Conservation (phyloP, 2,113 vertebrate species). For the Merops nubicus region DNA sequence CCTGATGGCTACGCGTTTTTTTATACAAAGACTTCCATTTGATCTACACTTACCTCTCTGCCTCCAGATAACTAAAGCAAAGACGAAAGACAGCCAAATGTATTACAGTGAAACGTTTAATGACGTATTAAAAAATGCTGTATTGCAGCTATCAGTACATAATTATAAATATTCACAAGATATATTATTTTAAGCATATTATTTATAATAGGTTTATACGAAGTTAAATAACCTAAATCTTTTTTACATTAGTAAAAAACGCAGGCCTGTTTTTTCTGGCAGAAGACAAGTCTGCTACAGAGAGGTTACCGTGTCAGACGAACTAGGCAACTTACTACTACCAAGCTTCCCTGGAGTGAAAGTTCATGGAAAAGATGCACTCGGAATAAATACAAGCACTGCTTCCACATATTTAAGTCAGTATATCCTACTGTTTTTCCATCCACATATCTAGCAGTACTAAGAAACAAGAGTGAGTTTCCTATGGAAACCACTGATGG, state of each 20-base stretch:
- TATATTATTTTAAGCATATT: background rate
- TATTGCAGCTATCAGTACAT: background rate
- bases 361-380: background rate
- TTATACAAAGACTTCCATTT: background rate
- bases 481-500: background rate
- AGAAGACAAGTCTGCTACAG: background rate
- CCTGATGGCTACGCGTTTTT: background rate
- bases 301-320: background rate
- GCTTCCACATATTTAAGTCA: background rate
- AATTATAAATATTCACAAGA: background rate
- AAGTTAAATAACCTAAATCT: background rate
- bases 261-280: background rate
- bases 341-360: background rate
- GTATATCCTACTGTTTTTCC: background rate
- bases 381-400: background rate
- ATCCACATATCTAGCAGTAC: background rate
- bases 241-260: background rate
- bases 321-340: background rate
- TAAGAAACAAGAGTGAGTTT: background rate
- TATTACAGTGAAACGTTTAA: background rate
- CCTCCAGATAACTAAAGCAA: slow-evolving; percentile 75
- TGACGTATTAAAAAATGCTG: background rate
- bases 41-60: slow-evolving; percentile 67
- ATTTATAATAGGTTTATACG: background rate
- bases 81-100: slow-evolving; percentile 49